Evolutionary conservation across 2,113 vertebrate species (phyloP).

Genomic region (Ia io): DNA sequence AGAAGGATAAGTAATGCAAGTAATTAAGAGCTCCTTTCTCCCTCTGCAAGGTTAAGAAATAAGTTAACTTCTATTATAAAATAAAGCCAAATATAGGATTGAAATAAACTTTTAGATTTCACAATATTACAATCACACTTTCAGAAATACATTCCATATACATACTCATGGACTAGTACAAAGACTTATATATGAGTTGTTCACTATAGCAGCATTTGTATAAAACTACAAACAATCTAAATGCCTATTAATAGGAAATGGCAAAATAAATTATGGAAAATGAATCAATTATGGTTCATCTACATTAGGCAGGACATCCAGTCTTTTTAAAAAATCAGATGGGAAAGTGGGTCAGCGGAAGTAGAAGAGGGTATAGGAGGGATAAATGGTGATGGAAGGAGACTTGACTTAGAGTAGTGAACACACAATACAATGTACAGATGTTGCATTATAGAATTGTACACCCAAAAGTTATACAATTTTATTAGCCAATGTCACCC

Average conservation of each 20-base stretch:
- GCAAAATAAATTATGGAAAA: conserved; percentile 11
- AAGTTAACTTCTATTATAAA: conserved; percentile 40
- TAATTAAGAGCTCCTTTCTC: background rate
- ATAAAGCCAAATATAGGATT: background rate
- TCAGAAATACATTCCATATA: background rate
- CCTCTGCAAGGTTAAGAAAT: background rate
- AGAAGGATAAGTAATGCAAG: conserved; percentile 6
- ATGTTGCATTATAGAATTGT: background rate
- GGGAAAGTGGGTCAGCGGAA: background rate
- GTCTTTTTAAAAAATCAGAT: background rate
- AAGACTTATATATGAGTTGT: background rate
- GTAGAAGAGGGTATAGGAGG: background rate
- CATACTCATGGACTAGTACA: background rate
- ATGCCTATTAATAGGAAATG: conserved; percentile 23
- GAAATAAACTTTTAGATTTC: conserved; percentile 42
- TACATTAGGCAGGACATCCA: background rate
- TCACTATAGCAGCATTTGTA: background rate
- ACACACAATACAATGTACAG: background rate
- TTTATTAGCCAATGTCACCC: background rate
- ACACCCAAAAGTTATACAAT: background rate
- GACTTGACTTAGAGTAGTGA: background rate
- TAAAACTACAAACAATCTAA: conserved; percentile 19
- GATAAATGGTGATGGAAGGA: background rate
- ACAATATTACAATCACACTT: background rate
- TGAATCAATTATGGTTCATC: conserved; percentile 2